These are phyloP conservation scores for Meta bourneti DNA, from an alignment of 2,888 invertebrate species.

Conservation along the genomic window DNA sequence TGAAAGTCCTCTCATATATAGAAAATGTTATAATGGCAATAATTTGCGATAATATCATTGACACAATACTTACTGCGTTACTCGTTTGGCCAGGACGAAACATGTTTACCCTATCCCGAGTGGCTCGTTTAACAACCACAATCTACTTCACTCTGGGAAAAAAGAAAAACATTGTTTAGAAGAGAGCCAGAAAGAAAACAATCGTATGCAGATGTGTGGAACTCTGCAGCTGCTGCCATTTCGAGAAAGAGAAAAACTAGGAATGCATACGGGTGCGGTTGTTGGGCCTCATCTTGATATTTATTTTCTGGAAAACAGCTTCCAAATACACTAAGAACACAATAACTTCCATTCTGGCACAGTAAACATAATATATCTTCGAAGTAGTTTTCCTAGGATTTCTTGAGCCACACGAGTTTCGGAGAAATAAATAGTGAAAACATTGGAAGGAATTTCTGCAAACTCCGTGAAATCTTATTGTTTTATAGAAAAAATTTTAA, in stretches of 20 bases:
- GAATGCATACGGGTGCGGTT: background rate
- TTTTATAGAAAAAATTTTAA: background rate
- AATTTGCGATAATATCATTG: too few species aligned
- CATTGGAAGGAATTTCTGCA: background rate
- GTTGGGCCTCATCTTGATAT: background rate
- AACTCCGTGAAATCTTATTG: background rate
- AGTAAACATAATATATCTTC: conserved; percentile 28
- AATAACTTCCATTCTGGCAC: conserved; percentile 9
- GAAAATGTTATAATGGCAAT: too few species aligned
- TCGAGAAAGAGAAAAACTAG: background rate
- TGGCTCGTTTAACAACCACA: background rate
- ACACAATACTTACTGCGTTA: too few species aligned
- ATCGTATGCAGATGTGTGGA: background rate
- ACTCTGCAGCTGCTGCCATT: conserved; percentile 3
- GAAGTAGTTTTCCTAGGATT: background rate
- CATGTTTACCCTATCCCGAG: background rate
- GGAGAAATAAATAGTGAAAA: background rate
- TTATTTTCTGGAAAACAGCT: conserved; percentile 28
- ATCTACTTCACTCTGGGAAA: background rate
- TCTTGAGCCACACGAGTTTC: background rate
- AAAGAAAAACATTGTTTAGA: background rate
- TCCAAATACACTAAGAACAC: conserved; percentile 2
- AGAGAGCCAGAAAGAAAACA: background rate
- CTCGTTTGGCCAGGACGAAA: too few species aligned
- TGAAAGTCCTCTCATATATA: too few species aligned